A percentile compares a stretch with the other conserved stretches of the same genome.
Evolutionary conservation across 2,797 vertebrate species (phyloP).

Genomic region (Decapterus maruadsi): DNA sequence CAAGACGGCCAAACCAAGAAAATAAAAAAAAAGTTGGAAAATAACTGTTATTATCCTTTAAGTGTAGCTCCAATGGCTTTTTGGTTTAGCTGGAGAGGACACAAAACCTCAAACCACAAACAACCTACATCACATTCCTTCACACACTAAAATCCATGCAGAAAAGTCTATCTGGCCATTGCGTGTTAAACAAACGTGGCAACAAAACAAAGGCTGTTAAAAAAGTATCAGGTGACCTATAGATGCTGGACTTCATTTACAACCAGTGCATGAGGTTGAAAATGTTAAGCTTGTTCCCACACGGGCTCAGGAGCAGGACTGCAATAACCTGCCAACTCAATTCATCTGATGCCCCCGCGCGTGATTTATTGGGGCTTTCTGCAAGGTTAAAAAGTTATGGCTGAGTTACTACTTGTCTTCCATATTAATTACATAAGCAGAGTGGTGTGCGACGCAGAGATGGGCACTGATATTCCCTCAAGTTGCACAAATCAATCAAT

Average conservation of each 20-base stretch:
- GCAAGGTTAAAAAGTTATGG: slow-evolving; percentile 79
- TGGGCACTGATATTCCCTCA: slow-evolving; percentile 65
- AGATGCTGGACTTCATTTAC: slow-evolving; percentile 16
- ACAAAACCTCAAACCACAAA: slow-evolving; percentile 52
- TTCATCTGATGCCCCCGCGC: slow-evolving; percentile 9
- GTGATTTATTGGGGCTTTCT: slow-evolving; percentile 66
- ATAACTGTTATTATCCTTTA: slow-evolving; percentile 38
- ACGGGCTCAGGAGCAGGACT: neutral
- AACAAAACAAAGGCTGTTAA: slow-evolving; percentile 13
- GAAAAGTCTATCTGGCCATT: neutral
- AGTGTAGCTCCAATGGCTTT: slow-evolving; percentile 7
- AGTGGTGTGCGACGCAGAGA: slow-evolving; percentile 40
- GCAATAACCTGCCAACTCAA: slow-evolving; percentile 34
- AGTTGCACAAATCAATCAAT: slow-evolving; percentile 77
- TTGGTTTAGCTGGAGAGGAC: slow-evolving; percentile 26
- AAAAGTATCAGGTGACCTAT: slow-evolving; percentile 18
- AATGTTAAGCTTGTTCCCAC: slow-evolving; percentile 31
- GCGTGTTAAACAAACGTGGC: slow-evolving; percentile 7
- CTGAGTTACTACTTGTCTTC: slow-evolving; percentile 62
- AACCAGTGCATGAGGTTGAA: slow-evolving; percentile 20
- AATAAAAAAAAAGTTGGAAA: slow-evolving; percentile 13
- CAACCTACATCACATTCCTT: slow-evolving; percentile 45
- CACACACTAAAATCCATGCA: slow-evolving; percentile 17
- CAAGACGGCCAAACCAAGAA: neutral
- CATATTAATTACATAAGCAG: slow-evolving; percentile 78